Base-by-base conservation (phyloP, 2,113 vertebrate species). In the Epinephelus cyanopodus region DNA sequence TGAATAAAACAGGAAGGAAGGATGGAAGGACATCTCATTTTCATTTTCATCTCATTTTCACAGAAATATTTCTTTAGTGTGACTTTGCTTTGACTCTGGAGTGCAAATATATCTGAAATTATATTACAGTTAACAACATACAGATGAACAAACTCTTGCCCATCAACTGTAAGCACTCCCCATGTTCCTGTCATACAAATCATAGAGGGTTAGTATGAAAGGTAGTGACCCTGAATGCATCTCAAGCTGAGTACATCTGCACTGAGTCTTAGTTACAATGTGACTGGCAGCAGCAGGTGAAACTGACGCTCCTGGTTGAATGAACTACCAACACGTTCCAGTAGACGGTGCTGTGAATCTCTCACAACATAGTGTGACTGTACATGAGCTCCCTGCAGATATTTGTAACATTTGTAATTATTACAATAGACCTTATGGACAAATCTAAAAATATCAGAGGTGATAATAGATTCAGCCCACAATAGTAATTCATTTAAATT, bases 321-420 rank as follows among this genome's bases (percentile, higher is more conserved):
- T 45, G 10, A 69, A 60, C 1, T 79, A 70, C 75, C 8, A 2
- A 65, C 53, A 12, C 12, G 4, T 3, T 52, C 76, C 85, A 81
- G 53, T 17, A 83, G 82, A 50, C 2, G 72, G 79, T 69, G 85
- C 86, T 92, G 88, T 88, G 19, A 64, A 64, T 50, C 45, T 57
- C 33, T 25, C 65, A 29, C 3, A 65, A 21, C 37, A 27, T 5
- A 12, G 27, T 62, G 63, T 68, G 56, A 12, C 25, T 15, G 42
- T 33, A 33, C 7, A 18, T 74, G 33, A 54, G 29, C 13, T 52
- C 48, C 63, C 39, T 47, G 42, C 62, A 64, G 62, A 3, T 15
- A 25, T 23, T 65, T 45, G 21, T 64, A 11, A 23, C 3, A 39
- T n/a, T 29, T 23, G 12, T 12, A 42, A 8, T 64, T 64, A n/a